Conservation (phyloP, 2,797 vertebrate species). For the Sebastes cheni region DNA sequence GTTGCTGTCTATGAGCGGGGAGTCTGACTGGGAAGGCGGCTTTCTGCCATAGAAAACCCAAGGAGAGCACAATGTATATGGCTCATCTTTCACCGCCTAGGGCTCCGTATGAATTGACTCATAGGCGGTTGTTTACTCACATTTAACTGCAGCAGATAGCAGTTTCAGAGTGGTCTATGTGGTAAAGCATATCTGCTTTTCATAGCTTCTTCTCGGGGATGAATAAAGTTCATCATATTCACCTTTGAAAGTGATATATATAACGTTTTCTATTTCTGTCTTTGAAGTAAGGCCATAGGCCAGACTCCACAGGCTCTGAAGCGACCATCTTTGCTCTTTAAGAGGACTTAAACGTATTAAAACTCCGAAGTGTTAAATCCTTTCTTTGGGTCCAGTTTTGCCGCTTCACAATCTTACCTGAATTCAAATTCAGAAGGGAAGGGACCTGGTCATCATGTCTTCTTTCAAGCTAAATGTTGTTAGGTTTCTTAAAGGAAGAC, state of each 20-base stretch:
- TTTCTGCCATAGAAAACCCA: slow-evolving; percentile 41
- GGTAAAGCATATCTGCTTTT: neutral
- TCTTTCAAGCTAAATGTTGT: neutral
- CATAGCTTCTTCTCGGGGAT: neutral
- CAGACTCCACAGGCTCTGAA: neutral
- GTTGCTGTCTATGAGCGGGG: slow-evolving; percentile 29
- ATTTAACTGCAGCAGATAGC: slow-evolving; percentile 41
- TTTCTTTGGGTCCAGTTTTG: neutral
- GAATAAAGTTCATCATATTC: slow-evolving; percentile 12
- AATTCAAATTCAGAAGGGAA: neutral
- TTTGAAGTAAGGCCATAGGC: neutral
- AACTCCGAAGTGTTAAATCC: neutral
- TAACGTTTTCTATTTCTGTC: neutral
- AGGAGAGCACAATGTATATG: slow-evolving; percentile 38
- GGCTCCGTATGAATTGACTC: slow-evolving; percentile 58
- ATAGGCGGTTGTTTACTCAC: slow-evolving; percentile 46
- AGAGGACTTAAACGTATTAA: neutral
- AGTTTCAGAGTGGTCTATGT: slow-evolving; percentile 13
- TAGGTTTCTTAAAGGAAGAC: neutral
- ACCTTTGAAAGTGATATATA: neutral
- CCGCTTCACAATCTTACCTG: neutral
- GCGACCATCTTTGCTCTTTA: neutral
- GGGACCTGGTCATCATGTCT: neutral
- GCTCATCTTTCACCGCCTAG: slow-evolving; percentile 31
- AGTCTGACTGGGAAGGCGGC: slow-evolving; percentile 24